phyloP scores from a whole-genome alignment of 2,113 vertebrate genomes.

The Myotis lucifugus region DNA sequence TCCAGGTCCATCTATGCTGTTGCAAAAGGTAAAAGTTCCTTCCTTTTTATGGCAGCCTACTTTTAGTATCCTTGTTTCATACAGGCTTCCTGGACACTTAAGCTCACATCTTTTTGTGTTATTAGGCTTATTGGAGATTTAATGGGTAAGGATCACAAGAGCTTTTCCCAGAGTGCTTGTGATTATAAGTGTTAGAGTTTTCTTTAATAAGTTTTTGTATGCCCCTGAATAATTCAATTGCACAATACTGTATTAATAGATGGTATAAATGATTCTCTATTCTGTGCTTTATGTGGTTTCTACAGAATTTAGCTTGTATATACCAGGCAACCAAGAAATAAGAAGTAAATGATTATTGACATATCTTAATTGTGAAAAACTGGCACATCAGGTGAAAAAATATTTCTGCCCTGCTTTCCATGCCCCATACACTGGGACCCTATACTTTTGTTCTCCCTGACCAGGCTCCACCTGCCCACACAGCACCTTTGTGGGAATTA shows the following conservation, averaged over 20 bases:
- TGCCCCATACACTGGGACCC: neutral
- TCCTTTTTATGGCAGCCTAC: neutral
- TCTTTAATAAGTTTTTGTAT: neutral
- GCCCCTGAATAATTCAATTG: neutral
- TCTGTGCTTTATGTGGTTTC: neutral
- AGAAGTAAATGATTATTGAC: neutral
- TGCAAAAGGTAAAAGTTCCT: too few species aligned
- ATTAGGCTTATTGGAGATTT: neutral
- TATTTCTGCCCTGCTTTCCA: neutral
- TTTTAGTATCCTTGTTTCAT: conserved; percentile 6
- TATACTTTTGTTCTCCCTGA: neutral
- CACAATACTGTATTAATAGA: too few species aligned
- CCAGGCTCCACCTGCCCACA: neutral
- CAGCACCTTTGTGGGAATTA: neutral
- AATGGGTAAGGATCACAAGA: neutral
- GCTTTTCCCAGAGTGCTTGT: neutral
- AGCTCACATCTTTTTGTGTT: neutral
- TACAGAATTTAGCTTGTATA: neutral
- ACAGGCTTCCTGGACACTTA: neutral
- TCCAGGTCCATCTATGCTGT: too few species aligned
- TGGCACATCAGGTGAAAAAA: neutral
- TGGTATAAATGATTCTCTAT: neutral
- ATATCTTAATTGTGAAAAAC: neutral
- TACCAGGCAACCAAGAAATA: neutral
- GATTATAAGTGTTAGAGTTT: neutral